Conservation (phyloP, 2,888 invertebrate genomes). For the Phyllotreta striolata region DNA sequence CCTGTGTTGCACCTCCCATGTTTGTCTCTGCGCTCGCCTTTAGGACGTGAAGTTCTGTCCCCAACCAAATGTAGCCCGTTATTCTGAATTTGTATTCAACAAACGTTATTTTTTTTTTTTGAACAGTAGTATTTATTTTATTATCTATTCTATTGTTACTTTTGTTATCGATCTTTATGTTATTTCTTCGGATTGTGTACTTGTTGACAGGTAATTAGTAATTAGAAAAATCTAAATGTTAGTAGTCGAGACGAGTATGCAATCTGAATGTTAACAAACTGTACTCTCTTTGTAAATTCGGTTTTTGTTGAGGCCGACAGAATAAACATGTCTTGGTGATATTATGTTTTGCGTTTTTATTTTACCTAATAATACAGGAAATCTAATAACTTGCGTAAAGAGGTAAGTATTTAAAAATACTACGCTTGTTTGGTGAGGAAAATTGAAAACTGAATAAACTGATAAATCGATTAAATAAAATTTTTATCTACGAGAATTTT, state of each 20-base stretch:
- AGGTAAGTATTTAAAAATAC: no score
- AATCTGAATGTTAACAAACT: constrained; percentile 48
- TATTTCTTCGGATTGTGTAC: background rate
- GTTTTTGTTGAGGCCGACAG: constrained; percentile 62
- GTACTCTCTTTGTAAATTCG: constrained; percentile 68
- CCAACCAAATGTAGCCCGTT: constrained; percentile 48
- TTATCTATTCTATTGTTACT: constrained; percentile 38
- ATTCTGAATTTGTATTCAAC: constrained; percentile 21
- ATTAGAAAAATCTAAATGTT: constrained; percentile 4
- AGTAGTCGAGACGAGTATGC: constrained; percentile 22
- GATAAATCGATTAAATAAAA: no score
- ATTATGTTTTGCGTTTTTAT: constrained; percentile 45
- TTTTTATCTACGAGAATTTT: no score
- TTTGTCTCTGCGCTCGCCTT: constrained; percentile 54
- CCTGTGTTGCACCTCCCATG: constrained; percentile 54
- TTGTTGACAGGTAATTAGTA: constrained; percentile 4
- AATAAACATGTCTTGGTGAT: constrained; percentile 61
- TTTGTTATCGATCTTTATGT: constrained; percentile 30
- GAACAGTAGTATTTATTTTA: constrained; percentile 38
- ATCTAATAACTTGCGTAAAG: background rate
- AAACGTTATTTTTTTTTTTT: constrained; percentile 2
- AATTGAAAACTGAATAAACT: no score
- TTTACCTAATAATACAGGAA: background rate
- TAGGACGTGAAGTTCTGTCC: constrained; percentile 59
- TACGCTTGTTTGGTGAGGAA: no score